Evolutionary conservation across 2,113 vertebrate species (phyloP).

Genomic region (Dromas ardeola): DNA sequence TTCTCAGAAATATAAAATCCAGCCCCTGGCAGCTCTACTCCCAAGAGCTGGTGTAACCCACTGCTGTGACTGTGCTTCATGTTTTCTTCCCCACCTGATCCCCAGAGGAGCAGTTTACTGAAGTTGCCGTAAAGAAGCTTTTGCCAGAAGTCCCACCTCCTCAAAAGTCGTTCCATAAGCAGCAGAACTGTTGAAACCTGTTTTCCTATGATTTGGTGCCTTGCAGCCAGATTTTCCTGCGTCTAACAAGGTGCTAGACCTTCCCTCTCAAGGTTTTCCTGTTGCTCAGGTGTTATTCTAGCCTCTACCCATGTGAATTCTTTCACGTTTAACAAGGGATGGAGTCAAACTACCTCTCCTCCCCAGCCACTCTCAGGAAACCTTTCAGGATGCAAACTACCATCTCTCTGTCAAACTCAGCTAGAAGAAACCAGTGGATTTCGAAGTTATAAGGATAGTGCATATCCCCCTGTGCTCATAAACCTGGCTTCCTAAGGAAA

Average conservation of each 20-base stretch:
- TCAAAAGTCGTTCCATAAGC: conserved; percentile 37
- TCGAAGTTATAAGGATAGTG: not conserved
- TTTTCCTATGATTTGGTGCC: not conserved
- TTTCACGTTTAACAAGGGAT: fast-evolving
- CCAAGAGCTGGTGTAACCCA: not conserved
- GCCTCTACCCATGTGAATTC: not conserved
- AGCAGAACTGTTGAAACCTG: not conserved
- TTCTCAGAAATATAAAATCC: not conserved
- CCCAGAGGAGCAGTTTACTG: not conserved
- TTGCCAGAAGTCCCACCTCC: conserved; percentile 47
- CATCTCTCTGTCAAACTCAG: not conserved
- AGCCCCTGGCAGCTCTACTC: not conserved
- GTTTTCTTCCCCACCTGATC: not conserved
- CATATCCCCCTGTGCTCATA: not conserved
- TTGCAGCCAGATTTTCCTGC: not conserved
- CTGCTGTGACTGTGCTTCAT: not conserved
- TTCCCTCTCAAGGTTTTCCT: not conserved
- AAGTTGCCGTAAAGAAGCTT: not conserved
- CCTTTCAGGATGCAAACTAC: not conserved
- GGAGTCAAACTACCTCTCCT: not conserved
- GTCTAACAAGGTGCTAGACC: not conserved
- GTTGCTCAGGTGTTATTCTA: not conserved
- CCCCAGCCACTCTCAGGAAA: not conserved
- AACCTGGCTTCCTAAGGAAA: not conserved
- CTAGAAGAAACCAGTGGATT: not conserved